Conservation (phyloP, 2,113 vertebrate genomes). For the Mus pahari region DNA sequence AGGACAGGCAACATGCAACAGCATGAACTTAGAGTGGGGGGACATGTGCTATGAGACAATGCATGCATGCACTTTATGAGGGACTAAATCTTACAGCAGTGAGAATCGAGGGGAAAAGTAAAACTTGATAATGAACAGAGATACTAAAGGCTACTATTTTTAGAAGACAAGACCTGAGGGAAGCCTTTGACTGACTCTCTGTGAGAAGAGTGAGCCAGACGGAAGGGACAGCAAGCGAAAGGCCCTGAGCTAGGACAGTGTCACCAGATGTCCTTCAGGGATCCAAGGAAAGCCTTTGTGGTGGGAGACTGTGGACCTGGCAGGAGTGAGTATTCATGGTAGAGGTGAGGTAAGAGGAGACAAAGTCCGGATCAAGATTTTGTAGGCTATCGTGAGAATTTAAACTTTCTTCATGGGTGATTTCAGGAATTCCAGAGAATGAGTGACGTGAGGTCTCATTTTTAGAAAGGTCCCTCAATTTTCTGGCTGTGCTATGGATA, state of each 20-base stretch:
- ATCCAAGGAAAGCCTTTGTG: not conserved
- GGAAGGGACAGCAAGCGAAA: not conserved
- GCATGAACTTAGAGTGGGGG: too few relatives aligned
- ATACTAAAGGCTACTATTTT: not conserved
- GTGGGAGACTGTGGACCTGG: not conserved
- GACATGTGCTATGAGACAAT: not conserved
- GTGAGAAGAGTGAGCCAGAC: not conserved
- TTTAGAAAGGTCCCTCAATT: not conserved
- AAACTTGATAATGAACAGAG: not conserved
- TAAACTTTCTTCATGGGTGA: not conserved
- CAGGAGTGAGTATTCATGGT: not conserved
- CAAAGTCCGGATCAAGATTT: not conserved
- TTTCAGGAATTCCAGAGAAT: not conserved
- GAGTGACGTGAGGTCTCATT: not conserved
- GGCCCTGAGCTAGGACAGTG: too few relatives aligned
- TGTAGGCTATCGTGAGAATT: not conserved
- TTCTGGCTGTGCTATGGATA: not conserved
- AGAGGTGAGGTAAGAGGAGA: not conserved
- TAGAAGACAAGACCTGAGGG: not conserved
- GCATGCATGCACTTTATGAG: not conserved
- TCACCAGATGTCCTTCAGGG: not conserved
- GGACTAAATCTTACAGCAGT: not conserved
- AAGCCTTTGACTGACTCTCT: not conserved
- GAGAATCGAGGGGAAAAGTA: not conserved
- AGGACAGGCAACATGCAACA: too few relatives aligned